Evolutionary conservation across 1,140 invertebrate species (phyloP), one percentile per base, ranked within the genome.

Genomic region (Coptotermes formosanus): DNA sequence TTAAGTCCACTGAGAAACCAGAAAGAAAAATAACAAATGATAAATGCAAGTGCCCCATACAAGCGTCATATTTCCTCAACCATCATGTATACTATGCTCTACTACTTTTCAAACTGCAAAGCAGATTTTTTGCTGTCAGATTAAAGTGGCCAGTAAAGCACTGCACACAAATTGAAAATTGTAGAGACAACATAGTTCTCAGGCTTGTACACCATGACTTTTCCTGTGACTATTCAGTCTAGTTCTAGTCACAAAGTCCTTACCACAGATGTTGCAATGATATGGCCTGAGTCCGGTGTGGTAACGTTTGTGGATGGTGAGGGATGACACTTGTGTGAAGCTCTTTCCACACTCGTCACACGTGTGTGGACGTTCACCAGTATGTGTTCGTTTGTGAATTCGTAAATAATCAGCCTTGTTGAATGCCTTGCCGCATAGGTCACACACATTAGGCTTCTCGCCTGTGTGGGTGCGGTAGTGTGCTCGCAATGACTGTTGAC

Each of bases 381-480:
- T 96, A 89, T 96, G 95, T 11, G 95, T 93, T 25, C 95, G 91
- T 21, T 95, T 89, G 88, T 96, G 95, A 2, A 95, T 94, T 85
- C 95, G 94, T 8, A 96, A 89, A 89, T 96, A 82, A 38, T 52
- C 45, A n/a, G 52, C n/a, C 45, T 87, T 69, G 38, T 38, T 92
- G 87, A 94, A 94, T 3, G 92, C 87, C 32, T 90, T 88, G 12
- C 90, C 89, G 88, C 93, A 94, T 82, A 90, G 90, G 3, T 88
- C 45, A 90, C 93, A 94, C 8, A 89, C 87, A 88, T 92, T 92
- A 0, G 92, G 91, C 85, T 91, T 91, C 86, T 92, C 91, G 83
- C 92, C 93, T 11, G 91, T 92, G 88, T 95, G 94, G 86, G 94
- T 93, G 87, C 93, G 90, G 86, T 92, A 90, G 88, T 94, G 93